Evolutionary conservation across 1,140 invertebrate genomes (phyloP), one percentile per base, ranked within the genome.

Genomic region (Galleria mellonella): DNA sequence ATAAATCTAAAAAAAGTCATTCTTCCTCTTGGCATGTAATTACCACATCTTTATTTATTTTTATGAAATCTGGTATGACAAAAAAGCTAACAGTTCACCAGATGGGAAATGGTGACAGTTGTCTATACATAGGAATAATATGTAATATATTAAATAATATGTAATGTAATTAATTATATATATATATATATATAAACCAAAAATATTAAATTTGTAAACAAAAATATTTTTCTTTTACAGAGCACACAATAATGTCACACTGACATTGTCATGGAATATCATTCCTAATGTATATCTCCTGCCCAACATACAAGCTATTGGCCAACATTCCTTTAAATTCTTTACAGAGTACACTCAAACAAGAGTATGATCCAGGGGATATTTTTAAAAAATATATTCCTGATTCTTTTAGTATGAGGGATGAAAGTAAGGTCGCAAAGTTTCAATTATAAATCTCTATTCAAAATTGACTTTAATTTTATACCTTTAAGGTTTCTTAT

Each of bases 261-360:
- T 99, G 38, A 94, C 92, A n/a, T 81, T 99, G 9, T 96, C 96
- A 0, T 99, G 97, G 96, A 99, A 99, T 83, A 96, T 99, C 29
- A 97, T 99, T 58, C 98, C 98, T 31, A 99, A 99, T 89, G 97
- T 98, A 62, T 98, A 98, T 31, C 88, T 96, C 43, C 87, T 99
- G 45, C 97, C 96, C 14, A 96, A 93, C 62, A 90, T 98, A 28
- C 90, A 91, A 81, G 94, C 94, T 9, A 86, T 90, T 61, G 96
- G 96, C 37, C 90, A 89, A 48, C 96, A 98, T 76, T 90, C 90
- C 37, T 97, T 99, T 76, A 89, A 90, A 78, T 98, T 99, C 74
- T 97, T 97, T 12, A 83, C 89, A 47, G 93, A 97, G 64, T 98
- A 98, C 77, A 93, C 94, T 27, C 90, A 90, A 43, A 89, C 91